phyloP scores from a whole-genome alignment of 2,113 vertebrate genomes.

The Oplegnathus fasciatus region DNA sequence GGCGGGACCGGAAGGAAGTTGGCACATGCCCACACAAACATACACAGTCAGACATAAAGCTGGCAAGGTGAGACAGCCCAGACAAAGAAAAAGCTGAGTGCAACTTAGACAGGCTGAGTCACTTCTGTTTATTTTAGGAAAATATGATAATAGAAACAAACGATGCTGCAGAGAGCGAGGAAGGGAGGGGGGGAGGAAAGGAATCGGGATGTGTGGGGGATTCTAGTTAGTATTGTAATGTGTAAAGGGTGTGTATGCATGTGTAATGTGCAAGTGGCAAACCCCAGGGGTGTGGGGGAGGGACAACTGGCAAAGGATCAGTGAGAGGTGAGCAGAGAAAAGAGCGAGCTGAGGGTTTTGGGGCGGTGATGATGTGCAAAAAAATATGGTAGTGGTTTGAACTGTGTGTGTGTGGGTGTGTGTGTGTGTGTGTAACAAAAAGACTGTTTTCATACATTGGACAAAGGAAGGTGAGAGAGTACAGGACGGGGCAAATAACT shows the following conservation, averaged over 20 bases:
- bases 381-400: slow-evolving; percentile 7
- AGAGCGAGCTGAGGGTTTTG: slow-evolving; percentile 22
- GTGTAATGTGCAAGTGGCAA: slow-evolving; percentile 63
- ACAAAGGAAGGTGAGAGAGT: slow-evolving; percentile 4
- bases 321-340: slow-evolving; percentile 67
- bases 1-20: slow-evolving; percentile 39
- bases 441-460: slow-evolving; percentile 11
- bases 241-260: slow-evolving; percentile 54
- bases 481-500: slow-evolving; percentile 14
- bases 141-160: slow-evolving; percentile 39
- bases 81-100: slow-evolving; percentile 65
- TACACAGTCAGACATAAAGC: slow-evolving; percentile 57
- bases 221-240: slow-evolving; percentile 58
- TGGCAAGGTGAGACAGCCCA: slow-evolving; percentile 42
- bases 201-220: neutral
- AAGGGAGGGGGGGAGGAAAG: neutral
- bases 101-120: slow-evolving; percentile 53
- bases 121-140: slow-evolving; percentile 50
- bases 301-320: slow-evolving; percentile 64
- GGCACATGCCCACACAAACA: slow-evolving; percentile 14
- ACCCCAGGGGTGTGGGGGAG: slow-evolving; percentile 66
- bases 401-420: neutral
- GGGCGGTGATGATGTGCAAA: slow-evolving; percentile 19
- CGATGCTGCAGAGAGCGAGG: slow-evolving; percentile 37
- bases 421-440: neutral